Evolutionary conservation across 2,888 invertebrate species (phyloP).

Genomic region (Agonopterix heracliana): DNA sequence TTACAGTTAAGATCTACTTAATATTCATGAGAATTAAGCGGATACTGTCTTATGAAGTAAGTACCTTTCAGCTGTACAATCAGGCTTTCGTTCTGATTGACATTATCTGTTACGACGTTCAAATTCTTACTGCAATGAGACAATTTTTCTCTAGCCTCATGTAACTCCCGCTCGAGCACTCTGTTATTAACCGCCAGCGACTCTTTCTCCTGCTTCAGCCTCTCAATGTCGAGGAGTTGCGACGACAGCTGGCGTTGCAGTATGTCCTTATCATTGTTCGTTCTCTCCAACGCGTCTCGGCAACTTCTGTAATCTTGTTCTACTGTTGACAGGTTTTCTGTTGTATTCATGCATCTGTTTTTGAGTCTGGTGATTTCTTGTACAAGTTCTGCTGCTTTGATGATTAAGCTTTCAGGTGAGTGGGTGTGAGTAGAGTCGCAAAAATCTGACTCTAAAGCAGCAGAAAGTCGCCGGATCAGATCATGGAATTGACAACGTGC

Average conservation of each 20-base stretch:
- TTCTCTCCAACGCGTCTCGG: slow-evolving; percentile 79
- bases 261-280: slow-evolving; percentile 82
- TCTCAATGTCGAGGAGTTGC: slow-evolving; percentile 82
- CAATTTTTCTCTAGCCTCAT: slow-evolving; percentile 81
- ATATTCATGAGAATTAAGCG: too few species aligned
- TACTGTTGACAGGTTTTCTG: slow-evolving; percentile 76
- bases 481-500: slow-evolving; percentile 81
- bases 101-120: slow-evolving; percentile 80
- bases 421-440: slow-evolving; percentile 79
- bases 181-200: slow-evolving; percentile 83
- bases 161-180: slow-evolving; percentile 83
- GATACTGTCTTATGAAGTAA: neutral
- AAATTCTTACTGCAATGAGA: slow-evolving; percentile 79
- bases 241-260: slow-evolving; percentile 83
- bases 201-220: slow-evolving; percentile 86
- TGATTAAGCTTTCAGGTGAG: slow-evolving; percentile 83
- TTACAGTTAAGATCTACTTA: too few species aligned
- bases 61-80: slow-evolving; percentile 82
- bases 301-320: slow-evolving; percentile 82
- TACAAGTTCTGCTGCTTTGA: slow-evolving; percentile 85
- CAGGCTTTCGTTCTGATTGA: slow-evolving; percentile 81
- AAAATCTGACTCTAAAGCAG: slow-evolving; percentile 82
- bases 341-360: slow-evolving; percentile 75
- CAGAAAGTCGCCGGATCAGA: slow-evolving; percentile 81
- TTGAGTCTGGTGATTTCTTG: slow-evolving; percentile 82